phyloP scores from a whole-genome alignment of 2,113 vertebrate genomes.

The Rissa tridactyla region DNA sequence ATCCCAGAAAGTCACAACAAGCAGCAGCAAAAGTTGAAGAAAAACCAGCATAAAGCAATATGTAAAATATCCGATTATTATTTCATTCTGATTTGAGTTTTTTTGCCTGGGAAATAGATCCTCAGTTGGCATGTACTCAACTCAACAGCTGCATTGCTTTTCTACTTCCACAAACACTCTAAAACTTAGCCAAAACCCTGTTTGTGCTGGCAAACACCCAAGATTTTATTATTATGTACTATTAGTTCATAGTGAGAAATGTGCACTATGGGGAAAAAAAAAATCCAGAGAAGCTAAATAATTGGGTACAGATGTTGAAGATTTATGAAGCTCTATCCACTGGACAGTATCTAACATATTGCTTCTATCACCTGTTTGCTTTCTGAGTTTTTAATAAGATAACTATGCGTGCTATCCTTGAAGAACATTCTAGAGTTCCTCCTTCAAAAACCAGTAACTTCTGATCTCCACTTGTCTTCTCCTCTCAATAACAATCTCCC shows the following conservation, averaged over 20 bases:
- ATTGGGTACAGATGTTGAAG: slow-evolving; percentile 70
- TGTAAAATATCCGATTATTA: slow-evolving; percentile 12
- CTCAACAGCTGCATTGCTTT: slow-evolving; percentile 72
- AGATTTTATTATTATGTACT: slow-evolving; percentile 68
- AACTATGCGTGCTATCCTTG: slow-evolving; percentile 50
- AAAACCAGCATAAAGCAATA: not conserved
- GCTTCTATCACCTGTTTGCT: slow-evolving; percentile 64
- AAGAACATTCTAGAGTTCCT: slow-evolving; percentile 41
- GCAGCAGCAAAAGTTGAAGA: not conserved
- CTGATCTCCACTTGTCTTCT: slow-evolving; percentile 22
- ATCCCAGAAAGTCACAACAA: not conserved
- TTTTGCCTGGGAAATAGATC: slow-evolving; percentile 52
- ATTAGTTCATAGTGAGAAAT: slow-evolving; percentile 73
- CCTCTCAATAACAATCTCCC: not conserved
- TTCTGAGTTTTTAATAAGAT: slow-evolving; percentile 55
- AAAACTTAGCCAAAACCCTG: slow-evolving; percentile 65
- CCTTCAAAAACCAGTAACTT: slow-evolving; percentile 10
- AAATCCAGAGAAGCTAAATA: slow-evolving; percentile 35
- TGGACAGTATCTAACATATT: slow-evolving; percentile 43
- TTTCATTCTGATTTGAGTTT: slow-evolving; percentile 8
- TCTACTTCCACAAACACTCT: slow-evolving; percentile 67
- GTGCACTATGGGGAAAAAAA: slow-evolving; percentile 30
- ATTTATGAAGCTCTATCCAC: slow-evolving; percentile 31
- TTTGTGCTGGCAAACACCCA: slow-evolving; percentile 67
- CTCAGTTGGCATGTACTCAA: slow-evolving; percentile 23